Evolutionary conservation across 2,113 vertebrate genomes (phyloP), one percentile per base, ranked within the genome.

Genomic region (Oncorhynchus tshawytscha): DNA sequence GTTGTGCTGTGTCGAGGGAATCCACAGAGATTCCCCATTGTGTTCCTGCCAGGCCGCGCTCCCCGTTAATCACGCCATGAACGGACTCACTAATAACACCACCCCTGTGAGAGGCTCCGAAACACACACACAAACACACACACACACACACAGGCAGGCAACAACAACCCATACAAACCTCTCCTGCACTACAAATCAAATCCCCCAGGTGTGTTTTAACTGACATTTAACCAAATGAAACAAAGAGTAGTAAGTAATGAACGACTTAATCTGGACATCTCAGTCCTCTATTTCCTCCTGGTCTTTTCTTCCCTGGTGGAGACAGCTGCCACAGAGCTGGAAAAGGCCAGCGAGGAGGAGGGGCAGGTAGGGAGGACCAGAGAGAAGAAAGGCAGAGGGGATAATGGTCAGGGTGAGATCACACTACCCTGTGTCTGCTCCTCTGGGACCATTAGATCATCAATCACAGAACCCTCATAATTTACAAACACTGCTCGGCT

Each of bases 391-490:
- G 75, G 82, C 60, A 54, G 54, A 67, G 39, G 27, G 34, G 67
- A 67, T 65, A 78, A 79, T 69, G 59, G 71, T 70, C 34, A 82
- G 65, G 72, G 75, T 71, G 88, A 48, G 73, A 75, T 90, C 70
- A 84, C 51, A 67, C 84, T 82, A 87, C 74, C 65, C 84, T 11
- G 31, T 57, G 70, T 73, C 79, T 70, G 82, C 80, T 88, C 87
- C 88, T 87, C 62, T 78, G 84, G 83, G 91, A 91, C 80, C 79
- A 82, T 81, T 89, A 88, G 92, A 94, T 94, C 93, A 94, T 95
- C 92, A 94, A 95, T 95, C 94, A 95, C 77, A 88, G 84, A 92
- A 91, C 89, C 91, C 91, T 93, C 88, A 91, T 95, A 90, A 91
- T 92, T 92, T 91, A 85, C 81, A 84, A 88, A 93, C 90, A 84